These are phyloP conservation scores for Drosophila kokeensis DNA, from an alignment of 2,888 invertebrate species.

Conservation along the genomic window DNA sequence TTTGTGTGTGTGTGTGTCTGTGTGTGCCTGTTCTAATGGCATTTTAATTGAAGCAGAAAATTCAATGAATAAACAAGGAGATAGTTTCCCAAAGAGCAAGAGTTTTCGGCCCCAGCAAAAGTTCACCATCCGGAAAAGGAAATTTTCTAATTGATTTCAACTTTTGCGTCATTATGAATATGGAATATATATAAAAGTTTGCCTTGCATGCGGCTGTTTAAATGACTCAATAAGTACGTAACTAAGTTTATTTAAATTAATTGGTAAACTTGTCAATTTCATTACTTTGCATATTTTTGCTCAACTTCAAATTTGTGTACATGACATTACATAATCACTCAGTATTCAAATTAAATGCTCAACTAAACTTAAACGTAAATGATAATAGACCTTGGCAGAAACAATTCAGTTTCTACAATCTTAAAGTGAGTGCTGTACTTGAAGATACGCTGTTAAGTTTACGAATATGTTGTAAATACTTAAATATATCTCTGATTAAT, in stretches of 20 bases:
- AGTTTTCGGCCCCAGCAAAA: slow-evolving; percentile 29
- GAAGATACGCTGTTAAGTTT: background rate
- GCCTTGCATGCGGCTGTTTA: background rate
- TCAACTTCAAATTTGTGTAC: background rate
- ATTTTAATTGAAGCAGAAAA: slow-evolving; percentile 75
- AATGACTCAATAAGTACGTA: slow-evolving; percentile 11
- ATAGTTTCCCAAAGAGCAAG: slow-evolving; percentile 53
- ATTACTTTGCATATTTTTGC: background rate
- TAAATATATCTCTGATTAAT: background rate
- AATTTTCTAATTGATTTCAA: slow-evolving; percentile 65
- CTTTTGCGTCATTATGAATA: slow-evolving; percentile 45
- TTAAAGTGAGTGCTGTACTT: background rate
- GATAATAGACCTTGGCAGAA: background rate
- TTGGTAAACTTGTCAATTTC: background rate
- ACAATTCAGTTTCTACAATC: background rate
- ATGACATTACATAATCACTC: background rate
- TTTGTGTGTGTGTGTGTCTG: background rate
- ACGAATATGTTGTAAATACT: background rate
- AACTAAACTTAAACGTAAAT: background rate
- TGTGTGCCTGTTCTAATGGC: slow-evolving; percentile 60
- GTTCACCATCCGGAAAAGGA: slow-evolving; percentile 36
- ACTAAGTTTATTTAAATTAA: background rate
- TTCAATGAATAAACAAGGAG: slow-evolving; percentile 74
- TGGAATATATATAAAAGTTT: slow-evolving; percentile 30
- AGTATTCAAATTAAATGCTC: background rate